A percentile compares a stretch with the other conserved stretches of the same genome.
phyloP scores from a whole-genome alignment of 2,888 invertebrate genomes.

The Eupithecia insigniata region DNA sequence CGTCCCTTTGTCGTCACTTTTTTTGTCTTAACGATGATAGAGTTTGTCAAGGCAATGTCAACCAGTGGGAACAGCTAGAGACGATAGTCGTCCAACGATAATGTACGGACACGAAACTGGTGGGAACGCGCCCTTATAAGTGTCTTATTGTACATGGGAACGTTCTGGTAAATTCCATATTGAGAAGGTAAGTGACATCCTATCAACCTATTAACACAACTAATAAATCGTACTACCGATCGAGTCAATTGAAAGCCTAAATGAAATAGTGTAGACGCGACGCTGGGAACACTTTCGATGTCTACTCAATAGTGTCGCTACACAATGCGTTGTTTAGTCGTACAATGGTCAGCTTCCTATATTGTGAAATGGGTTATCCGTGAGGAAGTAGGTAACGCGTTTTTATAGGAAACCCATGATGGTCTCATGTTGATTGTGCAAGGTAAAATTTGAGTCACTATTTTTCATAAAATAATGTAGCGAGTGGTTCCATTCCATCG shows the following conservation, averaged over 20 bases:
- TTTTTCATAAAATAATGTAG: not conserved
- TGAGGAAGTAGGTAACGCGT: not conserved
- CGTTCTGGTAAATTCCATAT: conserved; percentile 6
- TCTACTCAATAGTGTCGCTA: conserved; percentile 24
- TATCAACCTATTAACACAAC: not conserved
- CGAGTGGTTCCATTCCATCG: not conserved
- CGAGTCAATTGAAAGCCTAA: conserved; percentile 49
- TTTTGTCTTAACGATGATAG: too few species aligned
- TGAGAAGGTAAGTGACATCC: conserved; percentile 1
- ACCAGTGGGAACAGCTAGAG: too few species aligned
- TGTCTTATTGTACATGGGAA: not conserved
- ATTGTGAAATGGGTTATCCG: not conserved
- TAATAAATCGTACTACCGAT: conserved; percentile 11
- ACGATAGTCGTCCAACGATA: too few species aligned
- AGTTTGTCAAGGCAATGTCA: too few species aligned
- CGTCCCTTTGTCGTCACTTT: too few species aligned
- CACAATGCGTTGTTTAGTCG: conserved; percentile 48
- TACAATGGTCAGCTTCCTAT: conserved; percentile 47
- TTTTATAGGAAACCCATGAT: not conserved
- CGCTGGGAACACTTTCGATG: conserved; percentile 48
- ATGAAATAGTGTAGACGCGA: conserved; percentile 55
- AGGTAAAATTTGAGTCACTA: not conserved
- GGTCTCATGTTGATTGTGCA: not conserved
- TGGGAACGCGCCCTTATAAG: too few species aligned
- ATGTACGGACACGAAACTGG: too few species aligned